Conservation (phyloP, 2,888 invertebrate genomes). For the Monopis laevigella region DNA sequence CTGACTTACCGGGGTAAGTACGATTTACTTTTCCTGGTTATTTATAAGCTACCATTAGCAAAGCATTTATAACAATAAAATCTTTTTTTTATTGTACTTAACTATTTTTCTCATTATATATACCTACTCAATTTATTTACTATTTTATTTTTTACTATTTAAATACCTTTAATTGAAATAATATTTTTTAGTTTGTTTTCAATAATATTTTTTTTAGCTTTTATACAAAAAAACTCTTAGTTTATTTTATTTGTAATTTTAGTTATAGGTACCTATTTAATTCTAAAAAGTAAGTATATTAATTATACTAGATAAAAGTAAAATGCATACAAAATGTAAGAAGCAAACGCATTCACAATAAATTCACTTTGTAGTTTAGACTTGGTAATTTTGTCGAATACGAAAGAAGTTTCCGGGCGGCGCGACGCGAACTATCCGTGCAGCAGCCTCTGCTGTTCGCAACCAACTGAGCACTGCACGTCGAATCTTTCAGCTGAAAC, state of each 20-base stretch:
- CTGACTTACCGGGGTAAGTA: slow-evolving; percentile 38
- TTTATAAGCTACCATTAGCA: slow-evolving; percentile 4
- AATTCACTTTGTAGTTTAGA: slow-evolving; percentile 1
- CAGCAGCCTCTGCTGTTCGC: slow-evolving; percentile 42
- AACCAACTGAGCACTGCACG: slow-evolving; percentile 49
- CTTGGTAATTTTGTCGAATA: slow-evolving; percentile 18
- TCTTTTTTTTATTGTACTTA: neutral
- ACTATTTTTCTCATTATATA: neutral
- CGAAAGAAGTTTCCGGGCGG: slow-evolving; percentile 52
- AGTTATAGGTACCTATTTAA: too few species aligned
- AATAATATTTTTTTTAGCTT: too few species aligned
- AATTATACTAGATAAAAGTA: too few species aligned
- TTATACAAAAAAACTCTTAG: too few species aligned
- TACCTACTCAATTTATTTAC: neutral
- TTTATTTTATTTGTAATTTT: too few species aligned
- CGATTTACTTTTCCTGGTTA: slow-evolving; percentile 20
- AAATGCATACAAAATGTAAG: too few species aligned
- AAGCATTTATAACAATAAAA: neutral
- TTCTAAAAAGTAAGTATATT: too few species aligned
- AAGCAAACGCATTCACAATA: too few species aligned
- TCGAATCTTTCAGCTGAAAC: slow-evolving; percentile 16
- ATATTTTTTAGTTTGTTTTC: too few species aligned
- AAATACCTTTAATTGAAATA: too few species aligned
- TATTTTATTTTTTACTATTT: neutral
- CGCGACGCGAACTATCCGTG: slow-evolving; percentile 21